Base-by-base conservation (phyloP, 2,113 vertebrate species). In the Rhizomys pruinosus region DNA sequence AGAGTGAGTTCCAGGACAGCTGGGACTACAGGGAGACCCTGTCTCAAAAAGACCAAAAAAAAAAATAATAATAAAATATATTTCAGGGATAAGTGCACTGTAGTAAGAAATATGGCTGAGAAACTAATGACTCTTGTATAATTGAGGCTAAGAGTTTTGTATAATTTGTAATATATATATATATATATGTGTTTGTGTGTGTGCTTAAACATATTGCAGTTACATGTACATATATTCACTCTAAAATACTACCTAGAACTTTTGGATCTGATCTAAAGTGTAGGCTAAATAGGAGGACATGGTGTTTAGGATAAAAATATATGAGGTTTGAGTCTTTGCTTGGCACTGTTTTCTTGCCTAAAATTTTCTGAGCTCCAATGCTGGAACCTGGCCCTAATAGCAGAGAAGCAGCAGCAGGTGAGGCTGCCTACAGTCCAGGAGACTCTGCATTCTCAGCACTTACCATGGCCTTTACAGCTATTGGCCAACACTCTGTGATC, bases 341-440 rank as follows among this genome's bases (percentile, higher is more conserved):
- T 90, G 22, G 15, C 2, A 34, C 42, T 59, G 87, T 92, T 69
- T 87, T 15, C 27, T 69, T 84, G 57, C 73, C 20, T 89, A 79
- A 84, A 85, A n/a, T 69, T 64, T 89, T 78, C 64, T 69, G 42
- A 89, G 63, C 79, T 59, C 34, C 44, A 29, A 3, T 90, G 66
- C 86, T 92, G 71, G 55, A 94, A 97, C 74, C 79, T 82, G 37
- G 13, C 57, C 37, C n/a, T 68, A 39, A 59, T 15, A 79, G 59
- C 7, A 37, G 37, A 88, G 47, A 85, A 72, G 3, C 20, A 34
- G 68, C 72, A 63, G 8, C 23, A 10, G 3, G 20, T 29, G 4
- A 19, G 15, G 32, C n/a, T 84, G 42, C 5, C 0, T 42, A 73
- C 39, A 20, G 22, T 69, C 37, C 52, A 71, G 23, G 22, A 86